Base-by-base conservation (phyloP, 1,140 invertebrate genomes). In the Penaeus chinensis region DNA sequence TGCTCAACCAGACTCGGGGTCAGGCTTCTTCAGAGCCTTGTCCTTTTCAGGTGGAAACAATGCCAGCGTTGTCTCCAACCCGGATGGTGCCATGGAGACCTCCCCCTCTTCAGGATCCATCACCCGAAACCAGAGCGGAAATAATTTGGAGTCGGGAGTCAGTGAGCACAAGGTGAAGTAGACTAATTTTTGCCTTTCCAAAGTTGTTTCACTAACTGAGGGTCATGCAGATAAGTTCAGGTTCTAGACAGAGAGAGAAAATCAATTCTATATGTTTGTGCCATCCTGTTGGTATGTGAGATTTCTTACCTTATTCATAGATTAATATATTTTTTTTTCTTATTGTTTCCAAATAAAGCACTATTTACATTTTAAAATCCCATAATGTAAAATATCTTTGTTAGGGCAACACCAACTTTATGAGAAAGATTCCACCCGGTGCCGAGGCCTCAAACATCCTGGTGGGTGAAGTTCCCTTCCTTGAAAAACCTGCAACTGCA, bases 391-490 rank as follows among this genome's bases (percentile, higher is more conserved):
- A 24, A 32, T 83, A 10, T 77, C 87, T 90, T 91, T 91, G 89
- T 54, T 94, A 97, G 94, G 94, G 95, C 76, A 99, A 99, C 92
- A 95, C 95, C 80, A 95, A 98, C 91, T 99, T 99, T 91, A 98
- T 99, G 97, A 94, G 96, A 66, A 99, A 99, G 94, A 98, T 99
- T 91, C 98, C 98, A n/a, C 94, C 95, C 0, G 98, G 98, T 32
- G 96, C 98, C 0, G 98, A 99, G 93, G 98, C 98, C 3, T 97
- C 97, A 78, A 99, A 99, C 92, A 98, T 99, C 91, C 93, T 99
- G 18, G 97, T 99, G 2, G 99, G 99, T 18, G 98, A 99, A 93
- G 96, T 99, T 7, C 98, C 99, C 92, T 99, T 99, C 92, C 94
- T 99, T 37, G 95, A 97, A 82, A 96, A 97, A 91, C 95, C 97